Conservation (phyloP, 1,140 invertebrate genomes). For the Coenobita brevimanus region DNA sequence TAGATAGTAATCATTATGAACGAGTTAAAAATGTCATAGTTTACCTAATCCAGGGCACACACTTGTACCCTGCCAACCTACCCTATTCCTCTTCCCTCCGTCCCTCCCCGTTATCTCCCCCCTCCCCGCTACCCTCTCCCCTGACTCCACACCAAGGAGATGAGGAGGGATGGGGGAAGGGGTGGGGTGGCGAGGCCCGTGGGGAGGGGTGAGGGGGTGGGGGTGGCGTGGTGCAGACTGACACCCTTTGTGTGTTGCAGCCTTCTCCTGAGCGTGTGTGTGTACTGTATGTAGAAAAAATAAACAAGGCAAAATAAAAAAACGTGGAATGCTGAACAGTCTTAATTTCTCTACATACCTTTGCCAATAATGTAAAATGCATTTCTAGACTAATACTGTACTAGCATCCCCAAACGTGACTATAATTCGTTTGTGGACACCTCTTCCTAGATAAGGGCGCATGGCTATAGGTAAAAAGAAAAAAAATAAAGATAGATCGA, state of each 20-base stretch:
- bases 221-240: neutral
- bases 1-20: constrained; percentile 29
- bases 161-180: neutral
- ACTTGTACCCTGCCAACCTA: neutral
- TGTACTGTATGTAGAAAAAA: constrained; percentile 63
- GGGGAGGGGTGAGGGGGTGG: neutral
- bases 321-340: constrained; percentile 51
- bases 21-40: constrained; percentile 49
- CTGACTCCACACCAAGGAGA: neutral
- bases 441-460: neutral
- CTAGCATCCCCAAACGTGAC: neutral
- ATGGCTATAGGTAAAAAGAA: too few species aligned
- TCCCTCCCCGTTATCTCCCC: neutral
- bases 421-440: neutral
- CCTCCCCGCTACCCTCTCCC: neutral
- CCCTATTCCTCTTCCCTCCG: too few species aligned
- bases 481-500: too few species aligned
- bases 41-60: constrained; percentile 37
- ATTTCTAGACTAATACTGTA: neutral
- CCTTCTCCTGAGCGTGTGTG: constrained; percentile 62
- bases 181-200: neutral
- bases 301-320: constrained; percentile 61
- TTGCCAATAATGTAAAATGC: neutral
- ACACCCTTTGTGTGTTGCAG: constrained; percentile 55
- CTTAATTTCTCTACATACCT: neutral